Evolutionary conservation across 2,888 invertebrate species (phyloP), one percentile per base, ranked within the genome.

Genomic region (Conchocele bisecta): DNA sequence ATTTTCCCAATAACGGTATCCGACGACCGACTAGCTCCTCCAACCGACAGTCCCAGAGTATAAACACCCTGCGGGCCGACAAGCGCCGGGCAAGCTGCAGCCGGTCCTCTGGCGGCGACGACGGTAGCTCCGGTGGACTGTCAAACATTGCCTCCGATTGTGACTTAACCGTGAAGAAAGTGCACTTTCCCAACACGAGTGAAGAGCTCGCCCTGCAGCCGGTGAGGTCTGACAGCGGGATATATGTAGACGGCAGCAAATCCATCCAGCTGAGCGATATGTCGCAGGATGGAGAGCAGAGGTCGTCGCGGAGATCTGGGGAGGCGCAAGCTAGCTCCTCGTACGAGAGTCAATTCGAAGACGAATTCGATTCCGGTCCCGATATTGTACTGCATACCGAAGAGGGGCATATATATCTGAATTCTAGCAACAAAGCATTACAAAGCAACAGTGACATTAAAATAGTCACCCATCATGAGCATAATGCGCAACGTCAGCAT

Each of bases 1-100:
- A 85, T 65, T 83, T 88, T 44, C 85, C 87, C 26, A 81, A 86
- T 20, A 78, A 83, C 17, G 84, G 82, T 54, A 78, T 80, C 6
- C 69, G 86, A 0, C 71, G 85, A n/a, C 66, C 77, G 7, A 83
- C 83, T 2, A 63, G 79, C 13, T 78, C 81, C 1, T 79, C 79
- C 6, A 72, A 82, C 24, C 61, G 85, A 42, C 82, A 82, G 7
- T 82, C 82, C 1, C 83, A 79, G 13, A 64, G 78, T n/a, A n/a
- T n/a, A n/a, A 81, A 82, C 29, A 80, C 81, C 17, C 74, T 80
- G 9, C 74, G 83, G 42, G 74, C 69, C 3, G 71, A 67, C 13
- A 80, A 81, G n/a, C n/a, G n/a, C n/a, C 54, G 78, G 5, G 75
- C 76, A 41, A 83, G 83, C 51, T 76, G 81, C 46, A 80, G 79